Conservation (phyloP, 2,888 invertebrate species). For the Stenolophus ochropezus region DNA sequence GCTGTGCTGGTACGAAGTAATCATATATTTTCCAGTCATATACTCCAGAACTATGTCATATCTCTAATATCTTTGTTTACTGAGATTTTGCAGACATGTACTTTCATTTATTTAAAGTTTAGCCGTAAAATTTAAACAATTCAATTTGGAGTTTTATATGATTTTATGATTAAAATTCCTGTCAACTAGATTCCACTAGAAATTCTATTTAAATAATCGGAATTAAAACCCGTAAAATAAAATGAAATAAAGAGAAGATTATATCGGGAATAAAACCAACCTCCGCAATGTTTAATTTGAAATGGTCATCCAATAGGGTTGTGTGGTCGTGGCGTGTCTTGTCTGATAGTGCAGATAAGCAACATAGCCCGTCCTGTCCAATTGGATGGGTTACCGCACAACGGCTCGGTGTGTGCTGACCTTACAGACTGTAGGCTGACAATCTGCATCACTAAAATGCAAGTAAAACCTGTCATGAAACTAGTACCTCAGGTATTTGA, state of each 20-base stretch:
- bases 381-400: too few relatives aligned
- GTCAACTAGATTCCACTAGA: slow-evolving; percentile 12
- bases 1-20: background rate
- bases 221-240: slow-evolving; percentile 51
- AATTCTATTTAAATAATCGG: slow-evolving; percentile 51
- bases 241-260: slow-evolving; percentile 43
- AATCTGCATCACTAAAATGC: too few relatives aligned
- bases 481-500: too few relatives aligned
- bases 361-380: too few relatives aligned
- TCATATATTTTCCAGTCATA: slow-evolving; percentile 6
- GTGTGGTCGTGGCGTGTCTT: too few relatives aligned
- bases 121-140: background rate
- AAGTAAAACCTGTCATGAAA: too few relatives aligned
- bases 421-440: too few relatives aligned
- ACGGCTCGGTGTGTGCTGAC: too few relatives aligned
- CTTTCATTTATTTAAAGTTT: background rate
- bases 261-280: background rate
- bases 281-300: slow-evolving; percentile 15
- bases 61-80: background rate
- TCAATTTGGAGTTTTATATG: background rate
- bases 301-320: too few relatives aligned
- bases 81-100: background rate
- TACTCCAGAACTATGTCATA: background rate
- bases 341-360: too few relatives aligned
- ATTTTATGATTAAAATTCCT: slow-evolving; percentile 43